phyloP scores from a whole-genome alignment of 1,140 invertebrate species.

The Periplaneta americana region DNA sequence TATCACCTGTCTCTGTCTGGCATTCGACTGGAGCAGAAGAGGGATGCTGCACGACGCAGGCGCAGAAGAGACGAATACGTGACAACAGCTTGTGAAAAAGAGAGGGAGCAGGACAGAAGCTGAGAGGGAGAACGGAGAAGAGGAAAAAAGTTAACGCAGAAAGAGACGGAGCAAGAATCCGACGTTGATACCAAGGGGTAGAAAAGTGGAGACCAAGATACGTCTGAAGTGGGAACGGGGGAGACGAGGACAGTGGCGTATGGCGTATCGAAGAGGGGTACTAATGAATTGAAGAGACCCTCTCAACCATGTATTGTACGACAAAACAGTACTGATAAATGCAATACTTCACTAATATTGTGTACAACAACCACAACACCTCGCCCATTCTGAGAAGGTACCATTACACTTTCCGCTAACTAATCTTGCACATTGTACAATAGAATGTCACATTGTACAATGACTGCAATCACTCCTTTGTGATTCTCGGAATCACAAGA shows the following conservation, averaged over 20 bases:
- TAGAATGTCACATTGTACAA: too few relatives aligned
- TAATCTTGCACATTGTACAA: too few relatives aligned
- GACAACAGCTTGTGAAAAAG: conserved; percentile 1
- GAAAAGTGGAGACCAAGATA: not conserved
- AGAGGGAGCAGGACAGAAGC: not conserved
- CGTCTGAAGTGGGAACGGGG: not conserved
- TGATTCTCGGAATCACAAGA: too few relatives aligned
- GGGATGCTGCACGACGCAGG: not conserved
- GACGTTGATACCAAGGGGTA: not conserved
- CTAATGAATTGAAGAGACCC: not conserved
- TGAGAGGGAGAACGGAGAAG: not conserved
- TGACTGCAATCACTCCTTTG: too few relatives aligned
- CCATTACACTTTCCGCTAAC: too few relatives aligned
- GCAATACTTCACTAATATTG: too few relatives aligned
- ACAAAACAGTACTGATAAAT: not conserved
- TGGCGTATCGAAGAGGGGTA: not conserved
- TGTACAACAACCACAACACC: too few relatives aligned
- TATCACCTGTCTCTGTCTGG: not conserved
- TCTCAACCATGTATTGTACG: not conserved
- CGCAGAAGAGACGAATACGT: not conserved
- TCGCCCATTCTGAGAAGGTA: too few relatives aligned
- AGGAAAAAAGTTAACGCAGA: not conserved
- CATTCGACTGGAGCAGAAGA: not conserved
- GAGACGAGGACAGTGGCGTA: not conserved
- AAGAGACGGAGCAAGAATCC: not conserved